Percentiles rank a stretch among this genome's conserved stretches.
phyloP scores from a whole-genome alignment of 2,888 invertebrate species.

The Megamerina dolium region DNA sequence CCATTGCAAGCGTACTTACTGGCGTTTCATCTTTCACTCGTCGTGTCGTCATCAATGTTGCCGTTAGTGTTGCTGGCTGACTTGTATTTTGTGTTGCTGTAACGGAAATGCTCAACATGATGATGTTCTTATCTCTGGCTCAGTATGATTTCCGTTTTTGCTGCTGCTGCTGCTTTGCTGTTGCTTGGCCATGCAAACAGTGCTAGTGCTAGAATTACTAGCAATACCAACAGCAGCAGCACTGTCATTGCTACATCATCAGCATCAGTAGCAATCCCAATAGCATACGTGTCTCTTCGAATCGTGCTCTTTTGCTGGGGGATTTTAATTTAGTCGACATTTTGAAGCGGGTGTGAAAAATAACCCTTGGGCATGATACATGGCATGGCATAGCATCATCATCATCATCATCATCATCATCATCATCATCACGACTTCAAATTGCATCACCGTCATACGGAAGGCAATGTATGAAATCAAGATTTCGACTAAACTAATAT shows the following conservation, averaged over 20 bases:
- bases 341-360: slow-evolving; percentile 4
- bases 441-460: no score
- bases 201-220: not conserved
- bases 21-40: not conserved
- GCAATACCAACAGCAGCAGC: no score
- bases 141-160: slow-evolving; percentile 5
- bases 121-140: slow-evolving; percentile 3
- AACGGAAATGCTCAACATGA: not conserved
- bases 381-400: no score
- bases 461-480: slow-evolving; percentile 3
- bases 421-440: no score
- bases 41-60: not conserved
- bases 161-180: not conserved
- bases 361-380: not conserved
- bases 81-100: not conserved
- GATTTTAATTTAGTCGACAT: slow-evolving; percentile 8
- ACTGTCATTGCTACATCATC: no score
- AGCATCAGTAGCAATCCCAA: no score
- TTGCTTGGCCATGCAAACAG: no score
- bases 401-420: no score
- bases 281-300: not conserved
- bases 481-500: no score
- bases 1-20: slow-evolving; percentile 6
- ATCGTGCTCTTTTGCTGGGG: not conserved
- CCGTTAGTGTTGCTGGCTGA: not conserved